A percentile compares a stretch with the other conserved stretches of the same genome.
phyloP scores from a whole-genome alignment of 2,888 invertebrate genomes.

The Platycnemis pennipes region DNA sequence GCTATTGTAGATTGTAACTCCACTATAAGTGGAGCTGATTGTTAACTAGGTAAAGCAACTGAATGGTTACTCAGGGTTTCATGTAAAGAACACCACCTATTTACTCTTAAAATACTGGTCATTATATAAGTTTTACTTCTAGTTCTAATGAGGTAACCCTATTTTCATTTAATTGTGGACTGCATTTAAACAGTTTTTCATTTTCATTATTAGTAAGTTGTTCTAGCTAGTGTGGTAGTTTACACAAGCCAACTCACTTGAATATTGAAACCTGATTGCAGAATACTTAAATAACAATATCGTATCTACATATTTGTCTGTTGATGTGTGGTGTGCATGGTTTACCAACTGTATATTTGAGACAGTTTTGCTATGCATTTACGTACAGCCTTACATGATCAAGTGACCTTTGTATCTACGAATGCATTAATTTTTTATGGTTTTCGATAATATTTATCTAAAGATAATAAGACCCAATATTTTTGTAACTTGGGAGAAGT shows the following conservation, averaged over 20 bases:
- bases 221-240: background rate
- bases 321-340: background rate
- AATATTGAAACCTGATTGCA: background rate
- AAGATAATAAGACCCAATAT: slow-evolving; percentile 3
- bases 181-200: background rate
- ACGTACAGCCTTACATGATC: background rate
- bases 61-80: background rate
- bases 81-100: background rate
- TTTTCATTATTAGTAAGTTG: background rate
- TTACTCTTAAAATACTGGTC: background rate
- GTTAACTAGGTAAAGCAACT: background rate
- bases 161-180: background rate
- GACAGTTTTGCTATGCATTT: slow-evolving; percentile 14
- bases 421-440: background rate
- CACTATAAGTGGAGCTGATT: background rate
- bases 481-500: slow-evolving; percentile 2
- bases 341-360: background rate
- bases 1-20: background rate
- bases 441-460: background rate
- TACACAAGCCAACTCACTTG: background rate
- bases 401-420: background rate
- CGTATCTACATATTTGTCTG: background rate
- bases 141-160: background rate
- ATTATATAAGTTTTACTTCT: background rate
- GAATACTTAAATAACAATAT: background rate